Evolutionary conservation across 2,888 invertebrate species (phyloP), one percentile per base, ranked within the genome.

Genomic region (Pachymerium ferrugineum): DNA sequence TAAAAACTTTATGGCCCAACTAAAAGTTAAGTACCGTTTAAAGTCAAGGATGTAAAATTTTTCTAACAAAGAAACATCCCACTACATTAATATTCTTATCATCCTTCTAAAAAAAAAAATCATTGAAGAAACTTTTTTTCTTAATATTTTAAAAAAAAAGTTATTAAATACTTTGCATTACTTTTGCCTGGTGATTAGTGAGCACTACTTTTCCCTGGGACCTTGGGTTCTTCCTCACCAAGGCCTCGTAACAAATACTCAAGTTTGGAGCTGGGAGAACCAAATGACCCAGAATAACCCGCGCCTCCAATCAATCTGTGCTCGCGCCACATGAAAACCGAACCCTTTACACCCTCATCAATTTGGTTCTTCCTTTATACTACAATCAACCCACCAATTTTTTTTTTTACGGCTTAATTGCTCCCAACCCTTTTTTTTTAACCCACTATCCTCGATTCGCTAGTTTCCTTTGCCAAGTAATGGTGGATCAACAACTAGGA

Each of bases 231-330:
- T 62, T 62, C 62, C 28, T 62, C 62, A 38, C 38, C 28, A 22
- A 25, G 62, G 62, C 62, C 25, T 62, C 62, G 28, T 28, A 62
- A 54, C 47, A 62, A 62, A 28, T 62, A 28, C 62, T 62, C 62
- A 62, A 62, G 62, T 62, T 62, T 62, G 62, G 62, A 28, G 62
- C 62, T 62, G 62, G 28, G 25, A 62, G 62, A 62, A 62, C 62
- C 62, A 28, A 62, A 62, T 62, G 62, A 62, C 62, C 62, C 62
- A 62, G 62, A 62, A 62, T 62, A 62, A 62, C 62, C 62, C 62
- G 62, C 62, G 62, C 14, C 62, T 62, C 62, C 62, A 62, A 62
- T 62, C 62, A 62, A 25, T 62, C 62, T 62, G 62, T 22, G 62
- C 62, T 62, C n/a, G 25, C 62, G 62, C 62, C 62, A 62, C 62